Base-by-base conservation (phyloP, 2,113 vertebrate species). In the Cairina moschata region DNA sequence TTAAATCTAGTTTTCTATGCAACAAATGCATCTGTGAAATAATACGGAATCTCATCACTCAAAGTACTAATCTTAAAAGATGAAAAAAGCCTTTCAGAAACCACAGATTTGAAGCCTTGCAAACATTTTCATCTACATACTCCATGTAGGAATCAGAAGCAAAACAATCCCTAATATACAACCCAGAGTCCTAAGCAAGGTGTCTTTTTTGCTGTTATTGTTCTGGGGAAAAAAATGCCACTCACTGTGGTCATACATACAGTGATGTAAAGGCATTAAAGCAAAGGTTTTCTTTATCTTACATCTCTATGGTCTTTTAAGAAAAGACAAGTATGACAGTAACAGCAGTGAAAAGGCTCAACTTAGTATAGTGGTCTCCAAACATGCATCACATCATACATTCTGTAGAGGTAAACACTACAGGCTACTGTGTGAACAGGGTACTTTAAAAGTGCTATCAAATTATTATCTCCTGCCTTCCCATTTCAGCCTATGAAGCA, bases 281-380 rank as follows among this genome's bases (percentile, higher is more conserved):
- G 34, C 26, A 82, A 77, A 81, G 44, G 21, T 32, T 83, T 85
- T 38, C n/a, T 79, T 87, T 34, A 87, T 76, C 50, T 82, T 48
- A 3, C 6, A 17, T 36, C 23, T 65, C 71, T 80, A 12, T 11
- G 59, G 13, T 6, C 73, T 54, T 52, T 90, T 58, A 55, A 81
- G 72, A 82, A 79, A 77, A 56, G 29, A 91, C 50, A 77, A 75
- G 50, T 5, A 54, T 40, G 20, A 83, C 1, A 48, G 60, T 22
- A 88, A 81, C 87, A 68, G 67, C 44, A 83, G 36, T 62, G n/a
- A 66, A 93, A 91, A 81, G 48, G 38, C 68, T 91, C n/a, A 83
- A 38, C 40, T 83, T 86, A 29, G 48, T 38, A 63, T 21, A 83
- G 26, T 6, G 20, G 69, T 32, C 59, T 92, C 87, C 72, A 83